Conservation (phyloP, 2,113 vertebrate genomes). For the Maccullochella peelii region DNA sequence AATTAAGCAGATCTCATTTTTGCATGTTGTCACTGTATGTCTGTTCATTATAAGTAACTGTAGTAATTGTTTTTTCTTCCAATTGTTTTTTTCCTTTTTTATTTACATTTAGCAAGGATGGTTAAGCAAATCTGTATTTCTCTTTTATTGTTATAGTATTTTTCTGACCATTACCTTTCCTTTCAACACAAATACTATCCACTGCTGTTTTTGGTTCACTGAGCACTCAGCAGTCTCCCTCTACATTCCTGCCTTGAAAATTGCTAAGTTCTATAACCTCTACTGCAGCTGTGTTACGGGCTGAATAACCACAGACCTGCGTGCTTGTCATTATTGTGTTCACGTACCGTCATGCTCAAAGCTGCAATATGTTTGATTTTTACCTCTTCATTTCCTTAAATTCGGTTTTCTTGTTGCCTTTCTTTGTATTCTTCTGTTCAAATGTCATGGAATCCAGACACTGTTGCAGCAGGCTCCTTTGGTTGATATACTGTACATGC, state of each 20-base stretch:
- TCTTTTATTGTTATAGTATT: background rate
- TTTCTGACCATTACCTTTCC: background rate
- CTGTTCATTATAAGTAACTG: no score
- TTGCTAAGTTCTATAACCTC: background rate
- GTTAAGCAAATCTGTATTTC: background rate
- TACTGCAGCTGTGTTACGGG: background rate
- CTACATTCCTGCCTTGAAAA: constrained; percentile 11
- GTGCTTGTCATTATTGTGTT: constrained; percentile 15
- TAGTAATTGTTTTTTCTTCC: background rate
- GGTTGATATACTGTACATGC: background rate
- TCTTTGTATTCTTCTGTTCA: constrained; percentile 1
- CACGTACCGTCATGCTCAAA: constrained; percentile 1
- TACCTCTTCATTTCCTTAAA: constrained; percentile 56
- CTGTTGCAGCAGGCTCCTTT: background rate
- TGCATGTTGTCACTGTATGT: background rate
- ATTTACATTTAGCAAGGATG: background rate
- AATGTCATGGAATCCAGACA: background rate
- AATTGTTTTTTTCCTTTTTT: background rate
- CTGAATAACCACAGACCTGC: background rate
- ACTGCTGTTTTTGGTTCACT: constrained; percentile 48
- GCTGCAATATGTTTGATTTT: constrained; percentile 11
- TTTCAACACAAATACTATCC: constrained; percentile 23
- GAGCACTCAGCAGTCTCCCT: background rate
- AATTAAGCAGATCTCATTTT: background rate
- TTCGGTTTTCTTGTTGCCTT: background rate